A percentile compares a stretch with the other conserved stretches of the same genome.
Conservation (phyloP, 2,888 invertebrate genomes). For the Tipula lateralis region DNA sequence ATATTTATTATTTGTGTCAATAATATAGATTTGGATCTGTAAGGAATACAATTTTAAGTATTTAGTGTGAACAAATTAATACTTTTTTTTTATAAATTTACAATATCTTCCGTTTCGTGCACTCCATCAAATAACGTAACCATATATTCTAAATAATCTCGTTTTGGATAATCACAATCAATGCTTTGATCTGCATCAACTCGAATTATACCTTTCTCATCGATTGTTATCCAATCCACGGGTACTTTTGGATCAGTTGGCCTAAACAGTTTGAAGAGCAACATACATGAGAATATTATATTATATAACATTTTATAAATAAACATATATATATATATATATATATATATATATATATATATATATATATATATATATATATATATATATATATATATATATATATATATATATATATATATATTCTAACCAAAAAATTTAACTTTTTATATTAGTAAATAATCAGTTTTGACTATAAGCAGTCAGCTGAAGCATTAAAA, state of each 20-base stretch:
- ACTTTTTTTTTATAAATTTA: conserved; percentile 28
- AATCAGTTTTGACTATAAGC: too few relatives aligned
- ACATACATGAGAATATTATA: background rate
- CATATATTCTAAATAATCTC: conserved; percentile 52
- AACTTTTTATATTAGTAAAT: too few relatives aligned
- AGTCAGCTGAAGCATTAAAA: too few relatives aligned
- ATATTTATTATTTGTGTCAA: conserved; percentile 58
- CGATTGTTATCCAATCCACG: conserved; percentile 51
- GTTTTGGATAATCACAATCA: conserved; percentile 54
- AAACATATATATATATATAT: too few relatives aligned
- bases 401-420: too few relatives aligned
- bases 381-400: too few relatives aligned
- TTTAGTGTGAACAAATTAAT: background rate
- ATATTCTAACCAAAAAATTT: too few relatives aligned
- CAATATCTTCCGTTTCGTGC: conserved; percentile 49
- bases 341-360: too few relatives aligned
- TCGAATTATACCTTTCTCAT: conserved; percentile 52
- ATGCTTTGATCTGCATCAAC: conserved; percentile 50
- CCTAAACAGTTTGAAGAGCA: conserved; percentile 40
- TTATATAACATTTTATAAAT: background rate
- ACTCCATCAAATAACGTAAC: conserved; percentile 53
- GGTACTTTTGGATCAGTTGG: conserved; percentile 48
- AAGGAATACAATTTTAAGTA: conserved; percentile 35
- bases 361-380: too few relatives aligned
- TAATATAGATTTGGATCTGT: conserved; percentile 55